These are phyloP conservation scores for Hypotaenidia okinawae DNA, from an alignment of 2,797 vertebrate genomes.

Conservation along the genomic window DNA sequence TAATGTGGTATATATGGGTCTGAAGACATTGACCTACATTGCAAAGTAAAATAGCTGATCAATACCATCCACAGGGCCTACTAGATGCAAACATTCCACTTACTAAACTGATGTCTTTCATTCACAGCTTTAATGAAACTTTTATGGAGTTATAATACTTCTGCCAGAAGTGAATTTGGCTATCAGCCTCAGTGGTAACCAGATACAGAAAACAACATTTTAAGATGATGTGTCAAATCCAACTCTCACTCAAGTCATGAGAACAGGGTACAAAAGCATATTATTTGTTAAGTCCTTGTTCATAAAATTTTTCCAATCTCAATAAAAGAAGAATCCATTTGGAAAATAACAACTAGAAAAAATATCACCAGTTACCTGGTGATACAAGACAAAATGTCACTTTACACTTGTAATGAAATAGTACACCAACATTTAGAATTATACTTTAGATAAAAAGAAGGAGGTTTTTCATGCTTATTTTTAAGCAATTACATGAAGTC, in stretches of 20 bases:
- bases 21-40: background rate
- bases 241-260: background rate
- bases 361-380: background rate
- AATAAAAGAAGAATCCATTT: background rate
- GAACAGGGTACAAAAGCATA: background rate
- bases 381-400: background rate
- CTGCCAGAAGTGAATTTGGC: background rate
- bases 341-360: constrained; percentile 6
- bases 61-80: background rate
- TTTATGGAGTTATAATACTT: background rate
- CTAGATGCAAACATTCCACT: background rate
- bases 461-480: background rate
- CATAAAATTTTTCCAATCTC: background rate
- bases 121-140: background rate
- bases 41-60: background rate
- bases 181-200: background rate
- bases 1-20: background rate
- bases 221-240: background rate
- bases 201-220: background rate
- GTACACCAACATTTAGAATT: background rate
- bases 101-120: background rate
- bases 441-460: background rate
- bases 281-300: background rate
- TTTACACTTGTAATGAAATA: background rate
- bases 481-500: background rate